phyloP scores from a whole-genome alignment of 2,113 vertebrate genomes.

The Sebastes schlegelii region DNA sequence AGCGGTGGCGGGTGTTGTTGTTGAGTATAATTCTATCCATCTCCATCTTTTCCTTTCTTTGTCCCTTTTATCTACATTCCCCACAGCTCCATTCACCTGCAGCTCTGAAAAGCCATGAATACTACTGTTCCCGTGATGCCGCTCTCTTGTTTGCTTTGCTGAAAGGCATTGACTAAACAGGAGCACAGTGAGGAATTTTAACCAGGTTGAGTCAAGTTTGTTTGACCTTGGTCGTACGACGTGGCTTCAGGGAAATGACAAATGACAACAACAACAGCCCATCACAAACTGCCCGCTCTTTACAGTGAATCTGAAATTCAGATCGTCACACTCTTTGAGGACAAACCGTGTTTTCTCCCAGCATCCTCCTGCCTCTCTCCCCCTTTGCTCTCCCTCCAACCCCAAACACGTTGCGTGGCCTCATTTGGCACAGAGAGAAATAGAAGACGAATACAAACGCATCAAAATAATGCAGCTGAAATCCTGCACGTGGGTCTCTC shows the following conservation, averaged over 20 bases:
- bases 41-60: not conserved
- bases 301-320: conserved; percentile 48
- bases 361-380: conserved; percentile 13
- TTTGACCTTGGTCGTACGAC: conserved; percentile 43
- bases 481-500: conserved; percentile 40
- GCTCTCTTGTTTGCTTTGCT: conserved; percentile 44
- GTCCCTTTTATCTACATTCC: conserved; percentile 7
- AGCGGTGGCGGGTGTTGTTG: conserved; percentile 2
- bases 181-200: conserved; percentile 37
- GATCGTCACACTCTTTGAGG: conserved; percentile 42
- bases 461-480: conserved; percentile 16
- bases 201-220: conserved; percentile 42
- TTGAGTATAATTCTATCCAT: conserved; percentile 18
- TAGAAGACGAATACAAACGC: conserved; percentile 41
- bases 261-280: conserved; percentile 24
- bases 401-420: conserved; percentile 50
- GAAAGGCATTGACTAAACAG: conserved; percentile 52
- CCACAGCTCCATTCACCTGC: conserved; percentile 44
- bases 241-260: conserved; percentile 47
- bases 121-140: conserved; percentile 47
- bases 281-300: conserved; percentile 14
- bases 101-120: conserved; percentile 10
- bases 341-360: conserved; percentile 45
- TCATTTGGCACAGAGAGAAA: conserved; percentile 64
- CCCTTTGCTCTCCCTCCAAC: not conserved